Evolutionary conservation across 2,888 invertebrate genomes (phyloP), one percentile per base, ranked within the genome.

Genomic region (Drosophila niveifrons): DNA sequence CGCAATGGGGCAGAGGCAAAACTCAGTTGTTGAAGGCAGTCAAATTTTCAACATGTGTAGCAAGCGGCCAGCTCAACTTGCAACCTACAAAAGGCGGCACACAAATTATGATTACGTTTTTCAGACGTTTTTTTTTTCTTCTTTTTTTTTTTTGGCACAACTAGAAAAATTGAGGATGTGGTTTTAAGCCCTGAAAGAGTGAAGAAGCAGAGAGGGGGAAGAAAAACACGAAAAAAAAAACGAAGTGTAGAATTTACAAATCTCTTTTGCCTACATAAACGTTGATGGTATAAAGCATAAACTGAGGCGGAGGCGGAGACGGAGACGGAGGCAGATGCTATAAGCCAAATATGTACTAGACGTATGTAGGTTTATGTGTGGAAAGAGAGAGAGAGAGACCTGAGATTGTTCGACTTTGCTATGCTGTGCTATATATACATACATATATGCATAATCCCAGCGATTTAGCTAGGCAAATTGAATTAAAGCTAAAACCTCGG

Each of bases 161-260:
- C 69, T 78, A 78, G 76, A 77, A 80, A 78, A 84, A 85, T 85
- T 85, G 85, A 84, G 84, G 88, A 84, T 84, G 84, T 88, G 84
- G 84, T 82, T 75, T 80, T 71, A 78, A 65, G 59, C 65, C 48
- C 44, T 50, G 3, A 56, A 46, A 39, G 11, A 48, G 29, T 41
- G 47, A 41, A 48, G 56, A 50, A 44, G 41, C 17, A 55, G 10
- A n/a, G n/a, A n/a, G 23, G 46, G 18, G 23, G 34, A n/a, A n/a
- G 3, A n/a, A 11, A 11, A 34, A 10, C 34, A 36, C 4, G 3
- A n/a, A 4, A 36, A 36, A n/a, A 11, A 47, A 61, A 66, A 66
- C 23, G 23, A 66, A 67, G 63, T 78, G 78, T 75, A 51, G 62
- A 78, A 71, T 69, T 69, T 50, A 59, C 79, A 82, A 82, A 82